Conservation (phyloP, 2,888 invertebrate species). For the Drosophila subsilvestris region DNA sequence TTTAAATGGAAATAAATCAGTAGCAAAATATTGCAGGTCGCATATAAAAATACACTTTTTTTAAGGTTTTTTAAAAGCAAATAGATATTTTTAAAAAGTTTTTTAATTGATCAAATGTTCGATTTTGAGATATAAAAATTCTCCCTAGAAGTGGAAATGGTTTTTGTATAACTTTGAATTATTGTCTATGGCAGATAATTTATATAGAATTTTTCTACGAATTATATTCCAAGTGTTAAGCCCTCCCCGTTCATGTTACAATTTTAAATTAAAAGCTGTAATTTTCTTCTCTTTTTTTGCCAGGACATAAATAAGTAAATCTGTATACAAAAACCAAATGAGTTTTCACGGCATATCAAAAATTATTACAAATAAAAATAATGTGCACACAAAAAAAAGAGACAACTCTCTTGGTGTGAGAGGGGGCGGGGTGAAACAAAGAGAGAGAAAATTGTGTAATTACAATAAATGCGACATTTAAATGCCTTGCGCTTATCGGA, state of each 20-base stretch:
- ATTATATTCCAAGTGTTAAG: too few species aligned
- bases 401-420: background rate
- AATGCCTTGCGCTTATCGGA: constrained; percentile 76
- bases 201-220: too few species aligned
- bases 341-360: constrained; percentile 30
- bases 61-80: background rate
- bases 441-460: constrained; percentile 55
- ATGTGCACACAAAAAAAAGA: constrained; percentile 12
- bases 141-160: too few species aligned
- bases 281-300: background rate
- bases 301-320: constrained; percentile 3
- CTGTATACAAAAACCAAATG: constrained; percentile 9
- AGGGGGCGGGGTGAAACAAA: background rate
- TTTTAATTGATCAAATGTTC: too few species aligned
- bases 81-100: too few species aligned
- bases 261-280: too few species aligned
- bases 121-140: too few species aligned
- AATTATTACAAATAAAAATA: constrained; percentile 61
- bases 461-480: constrained; percentile 79
- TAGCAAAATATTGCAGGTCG: constrained; percentile 13
- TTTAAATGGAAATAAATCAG: constrained; percentile 49
- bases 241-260: too few species aligned
- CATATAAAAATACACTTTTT: background rate
- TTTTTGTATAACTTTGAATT: too few species aligned
- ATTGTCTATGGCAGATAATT: too few species aligned